Base-by-base conservation (phyloP, 2,113 vertebrate genomes). In the Neodontobutis hainanensis region DNA sequence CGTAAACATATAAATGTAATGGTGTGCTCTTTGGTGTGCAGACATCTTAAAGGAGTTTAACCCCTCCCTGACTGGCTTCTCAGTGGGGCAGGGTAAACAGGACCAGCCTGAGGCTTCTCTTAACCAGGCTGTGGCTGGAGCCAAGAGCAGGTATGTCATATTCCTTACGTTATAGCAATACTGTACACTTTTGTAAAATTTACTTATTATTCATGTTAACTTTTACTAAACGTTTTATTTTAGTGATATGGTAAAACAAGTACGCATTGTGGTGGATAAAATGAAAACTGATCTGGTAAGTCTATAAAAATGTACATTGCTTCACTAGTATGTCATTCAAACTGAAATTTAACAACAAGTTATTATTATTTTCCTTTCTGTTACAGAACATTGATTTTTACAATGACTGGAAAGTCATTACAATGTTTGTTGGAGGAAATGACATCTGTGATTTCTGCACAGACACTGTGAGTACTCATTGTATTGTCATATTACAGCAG, bases 361-460 rank as follows among this genome's bases (percentile, higher is more conserved):
- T 12, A 2, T 32, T 3, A 10, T 51, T 42, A 43, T 59, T 4
- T 68, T n/a, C 81, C 56, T 65, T 78, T 70, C 70, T 42, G 6
- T 8, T 7, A 19, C 74, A 98, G 97, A 90, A 85, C 77, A 89
- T 97, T 15, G 81, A 95, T 86, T 95, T 97, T 69, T 15, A 70
- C 1, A 91, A 82, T 0, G 95, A 95, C 88, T 99, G 97, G 97
- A 99, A 98, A 88, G 80, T 98, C 78, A 94, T 98, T 90, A 98
- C 95, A 0, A 61, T 98, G 84, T 89, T 94, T 42, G 90, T 98
- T 6, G 95, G 96, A 61, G 81, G 69, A 71, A 94, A 90, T 0
- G 96, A 99, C 77, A 65, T 98, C 8, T 98, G 97, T 83, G 93
- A 85, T 83, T 92, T 90, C 80, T 99, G 97, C 88, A 91, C 81